A percentile compares a stretch with the other conserved stretches of the same genome.
Evolutionary conservation across 2,888 invertebrate genomes (phyloP).

Genomic region (Lochmaea capreae): DNA sequence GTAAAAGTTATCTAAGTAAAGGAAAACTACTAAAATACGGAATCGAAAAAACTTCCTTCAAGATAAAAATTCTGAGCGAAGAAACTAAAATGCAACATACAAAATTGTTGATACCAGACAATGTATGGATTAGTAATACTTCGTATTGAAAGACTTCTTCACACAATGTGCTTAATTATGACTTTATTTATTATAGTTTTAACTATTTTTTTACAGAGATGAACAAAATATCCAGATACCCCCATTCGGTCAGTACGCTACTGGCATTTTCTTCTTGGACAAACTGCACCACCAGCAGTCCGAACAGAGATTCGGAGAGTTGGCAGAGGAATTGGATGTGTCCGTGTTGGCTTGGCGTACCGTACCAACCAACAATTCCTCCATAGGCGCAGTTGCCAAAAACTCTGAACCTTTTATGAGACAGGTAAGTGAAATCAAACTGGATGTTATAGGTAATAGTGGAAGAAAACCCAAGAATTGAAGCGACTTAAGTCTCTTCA

Average conservation of each 20-base stretch:
- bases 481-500: not conserved
- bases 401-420: constrained; percentile 96
- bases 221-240: constrained; percentile 86
- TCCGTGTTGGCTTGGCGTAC: constrained; percentile 94
- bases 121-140: too few relatives aligned
- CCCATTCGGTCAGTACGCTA: constrained; percentile 90
- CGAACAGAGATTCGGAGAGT: constrained; percentile 82
- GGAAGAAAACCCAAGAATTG: not conserved
- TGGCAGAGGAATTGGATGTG: constrained; percentile 85
- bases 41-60: too few relatives aligned
- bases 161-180: too few relatives aligned
- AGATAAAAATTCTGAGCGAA: too few relatives aligned
- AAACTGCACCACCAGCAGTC: constrained; percentile 82
- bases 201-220: constrained; percentile 71
- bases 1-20: too few relatives aligned
- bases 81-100: too few relatives aligned
- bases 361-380: constrained; percentile 87
- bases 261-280: constrained; percentile 95
- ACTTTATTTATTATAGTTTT: too few relatives aligned
- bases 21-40: too few relatives aligned
- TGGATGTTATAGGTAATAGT: not conserved
- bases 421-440: constrained; percentile 71
- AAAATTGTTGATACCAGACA: too few relatives aligned
- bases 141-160: too few relatives aligned
- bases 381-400: constrained; percentile 91